A percentile compares a stretch with the other conserved stretches of the same genome.
These are phyloP conservation scores for Eulithis testata DNA, from an alignment of 2,888 invertebrate species.

Conservation along the genomic window DNA sequence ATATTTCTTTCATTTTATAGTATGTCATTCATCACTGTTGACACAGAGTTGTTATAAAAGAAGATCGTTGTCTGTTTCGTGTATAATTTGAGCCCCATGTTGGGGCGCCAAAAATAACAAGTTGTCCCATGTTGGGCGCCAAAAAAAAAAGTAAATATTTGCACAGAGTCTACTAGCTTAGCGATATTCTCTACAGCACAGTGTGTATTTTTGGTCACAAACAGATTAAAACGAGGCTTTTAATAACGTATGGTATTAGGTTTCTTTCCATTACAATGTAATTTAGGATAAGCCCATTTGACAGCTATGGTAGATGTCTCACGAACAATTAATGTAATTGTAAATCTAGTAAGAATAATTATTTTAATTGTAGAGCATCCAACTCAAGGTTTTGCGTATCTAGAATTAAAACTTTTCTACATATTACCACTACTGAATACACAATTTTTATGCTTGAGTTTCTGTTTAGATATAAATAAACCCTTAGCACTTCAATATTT, in stretches of 20 bases:
- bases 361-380: no score
- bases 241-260: background rate
- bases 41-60: no score
- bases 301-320: background rate
- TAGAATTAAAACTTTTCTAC: no score
- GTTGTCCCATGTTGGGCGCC: constrained; percentile 30
- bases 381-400: no score
- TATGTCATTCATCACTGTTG: no score
- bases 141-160: constrained; percentile 28
- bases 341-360: no score
- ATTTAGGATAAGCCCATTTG: background rate
- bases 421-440: background rate
- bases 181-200: constrained; percentile 2
- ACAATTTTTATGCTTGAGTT: background rate
- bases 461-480: background rate
- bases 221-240: constrained; percentile 10
- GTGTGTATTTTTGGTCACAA: constrained; percentile 12
- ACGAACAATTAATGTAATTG: background rate
- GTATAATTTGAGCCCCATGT: constrained; percentile 1
- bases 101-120: constrained; percentile 8
- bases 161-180: constrained; percentile 5
- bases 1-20: no score
- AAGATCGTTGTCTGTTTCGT: background rate
- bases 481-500: background rate
- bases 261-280: background rate